A percentile compares a stretch with the other conserved stretches of the same genome.
Conservation (phyloP, 2,113 vertebrate genomes). For the Malurus elegans region DNA sequence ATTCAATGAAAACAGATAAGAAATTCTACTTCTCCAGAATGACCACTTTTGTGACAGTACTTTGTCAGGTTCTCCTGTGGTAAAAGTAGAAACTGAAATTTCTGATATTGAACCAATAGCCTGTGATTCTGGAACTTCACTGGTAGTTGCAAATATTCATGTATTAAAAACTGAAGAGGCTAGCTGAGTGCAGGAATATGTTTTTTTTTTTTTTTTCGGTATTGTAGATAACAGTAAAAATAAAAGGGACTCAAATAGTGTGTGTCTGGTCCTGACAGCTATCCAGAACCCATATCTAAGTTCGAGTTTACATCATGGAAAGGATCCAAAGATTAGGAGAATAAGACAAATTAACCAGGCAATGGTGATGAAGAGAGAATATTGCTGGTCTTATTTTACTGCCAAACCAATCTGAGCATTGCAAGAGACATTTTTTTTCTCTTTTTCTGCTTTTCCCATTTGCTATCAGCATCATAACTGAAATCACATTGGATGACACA, state of each 20-base stretch:
- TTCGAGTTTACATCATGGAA: neutral
- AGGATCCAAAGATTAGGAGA: neutral
- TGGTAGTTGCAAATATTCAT: neutral
- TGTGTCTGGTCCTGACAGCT: neutral
- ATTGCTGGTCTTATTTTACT: neutral
- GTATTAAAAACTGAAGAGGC: neutral
- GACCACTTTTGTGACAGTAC: neutral
- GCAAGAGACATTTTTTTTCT: neutral
- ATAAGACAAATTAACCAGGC: neutral
- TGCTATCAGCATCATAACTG: neutral
- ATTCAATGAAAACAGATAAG: neutral
- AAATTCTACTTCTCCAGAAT: neutral
- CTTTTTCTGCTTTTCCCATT: neutral
- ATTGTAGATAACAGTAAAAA: neutral
- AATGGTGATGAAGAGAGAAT: neutral
- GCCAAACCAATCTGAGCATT: neutral
- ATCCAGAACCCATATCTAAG: neutral
- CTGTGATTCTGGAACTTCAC: neutral
- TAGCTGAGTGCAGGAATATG: neutral
- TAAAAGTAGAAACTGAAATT: neutral
- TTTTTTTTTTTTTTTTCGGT: neutral
- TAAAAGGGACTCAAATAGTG: neutral
- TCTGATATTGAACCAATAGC: neutral
- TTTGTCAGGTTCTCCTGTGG: neutral
- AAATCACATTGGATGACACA: neutral